Conservation (phyloP, 2,797 vertebrate genomes). For the Lithobates pipiens region DNA sequence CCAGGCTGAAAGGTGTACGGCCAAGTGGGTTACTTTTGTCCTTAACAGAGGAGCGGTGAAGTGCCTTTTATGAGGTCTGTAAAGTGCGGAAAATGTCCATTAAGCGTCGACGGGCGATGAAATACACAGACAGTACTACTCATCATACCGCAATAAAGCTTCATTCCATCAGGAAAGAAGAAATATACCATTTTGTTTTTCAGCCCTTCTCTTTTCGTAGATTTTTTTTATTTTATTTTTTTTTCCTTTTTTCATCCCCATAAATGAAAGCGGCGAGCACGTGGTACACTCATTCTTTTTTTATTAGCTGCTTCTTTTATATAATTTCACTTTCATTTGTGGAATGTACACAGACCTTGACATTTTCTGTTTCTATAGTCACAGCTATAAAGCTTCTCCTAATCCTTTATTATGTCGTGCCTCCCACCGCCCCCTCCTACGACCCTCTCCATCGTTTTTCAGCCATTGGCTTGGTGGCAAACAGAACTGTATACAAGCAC, state of each 20-base stretch:
- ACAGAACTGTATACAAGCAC: background rate
- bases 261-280: constrained; percentile 74
- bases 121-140: constrained; percentile 26
- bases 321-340: constrained; percentile 74
- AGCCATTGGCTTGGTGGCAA: constrained; percentile 5
- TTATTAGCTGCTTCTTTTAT: constrained; percentile 78
- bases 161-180: constrained; percentile 40
- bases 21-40: background rate
- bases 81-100: constrained; percentile 13
- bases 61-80: constrained; percentile 25
- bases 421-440: background rate
- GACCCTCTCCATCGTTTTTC: background rate
- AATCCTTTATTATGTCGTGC: constrained; percentile 46
- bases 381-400: constrained; percentile 64
- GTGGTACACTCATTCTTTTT: constrained; percentile 70
- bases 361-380: constrained; percentile 64
- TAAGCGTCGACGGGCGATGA: constrained; percentile 5
- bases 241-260: constrained; percentile 60
- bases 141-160: constrained; percentile 52
- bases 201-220: constrained; percentile 63
- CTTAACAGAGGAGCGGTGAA: background rate
- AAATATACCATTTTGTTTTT: constrained; percentile 39
- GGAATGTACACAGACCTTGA: constrained; percentile 72
- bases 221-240: constrained; percentile 70
- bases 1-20: background rate